Evolutionary conservation across 2,888 invertebrate species (phyloP).

Genomic region (Acrobasis repandana): DNA sequence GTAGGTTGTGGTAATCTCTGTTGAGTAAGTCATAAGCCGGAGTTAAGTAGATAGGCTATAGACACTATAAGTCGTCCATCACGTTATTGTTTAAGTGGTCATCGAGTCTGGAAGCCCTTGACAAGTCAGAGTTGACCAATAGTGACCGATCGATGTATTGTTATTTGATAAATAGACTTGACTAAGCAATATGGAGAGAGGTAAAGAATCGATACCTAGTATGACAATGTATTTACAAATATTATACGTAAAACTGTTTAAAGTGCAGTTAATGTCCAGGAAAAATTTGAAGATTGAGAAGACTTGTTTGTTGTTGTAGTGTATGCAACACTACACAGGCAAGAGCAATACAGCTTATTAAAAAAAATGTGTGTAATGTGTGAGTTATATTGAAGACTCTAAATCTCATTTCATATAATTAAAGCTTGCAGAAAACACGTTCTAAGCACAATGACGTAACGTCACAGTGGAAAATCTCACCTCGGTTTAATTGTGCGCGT

Average conservation of each 20-base stretch:
- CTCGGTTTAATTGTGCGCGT: slow-evolving; percentile 4
- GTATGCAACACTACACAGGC: too few relatives aligned
- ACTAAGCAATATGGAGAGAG: background rate
- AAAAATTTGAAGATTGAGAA: too few relatives aligned
- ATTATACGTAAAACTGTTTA: too few relatives aligned
- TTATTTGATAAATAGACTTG: background rate
- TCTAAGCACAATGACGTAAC: background rate
- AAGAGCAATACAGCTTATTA: too few relatives aligned
- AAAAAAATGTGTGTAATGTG: too few relatives aligned
- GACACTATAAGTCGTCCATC: slow-evolving; percentile 16
- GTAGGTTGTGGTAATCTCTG: background rate
- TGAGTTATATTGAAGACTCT: background rate
- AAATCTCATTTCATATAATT: background rate
- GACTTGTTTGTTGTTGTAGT: too few relatives aligned
- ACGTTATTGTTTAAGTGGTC: slow-evolving; percentile 17
- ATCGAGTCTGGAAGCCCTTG: slow-evolving; percentile 7
- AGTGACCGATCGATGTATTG: background rate
- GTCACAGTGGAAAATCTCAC: slow-evolving; percentile 11
- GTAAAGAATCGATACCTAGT: too few relatives aligned
- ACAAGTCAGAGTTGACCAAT: background rate
- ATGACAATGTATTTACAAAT: too few relatives aligned
- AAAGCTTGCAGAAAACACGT: background rate
- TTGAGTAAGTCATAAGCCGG: slow-evolving; percentile 8
- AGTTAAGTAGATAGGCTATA: slow-evolving; percentile 17
- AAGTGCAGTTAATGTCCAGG: too few relatives aligned